Percentiles rank a stretch among this genome's conserved stretches.
Conservation (phyloP, 2,797 vertebrate genomes). For the Discoglossus pictus region DNA sequence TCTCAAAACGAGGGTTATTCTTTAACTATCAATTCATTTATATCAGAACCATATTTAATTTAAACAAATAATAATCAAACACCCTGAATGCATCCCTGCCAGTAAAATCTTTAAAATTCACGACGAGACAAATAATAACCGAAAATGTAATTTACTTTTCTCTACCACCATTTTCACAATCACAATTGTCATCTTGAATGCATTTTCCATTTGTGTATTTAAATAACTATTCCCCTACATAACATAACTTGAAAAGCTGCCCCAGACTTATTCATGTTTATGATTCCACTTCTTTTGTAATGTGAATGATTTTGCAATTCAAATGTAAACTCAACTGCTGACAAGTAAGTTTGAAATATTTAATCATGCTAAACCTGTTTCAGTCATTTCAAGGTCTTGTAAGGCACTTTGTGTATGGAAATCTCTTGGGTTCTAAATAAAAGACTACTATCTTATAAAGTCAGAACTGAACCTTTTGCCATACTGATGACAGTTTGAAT, state of each 20-base stretch:
- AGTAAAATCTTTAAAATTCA: too few species aligned
- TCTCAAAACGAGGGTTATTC: too few species aligned
- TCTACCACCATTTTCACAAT: slow-evolving; percentile 14
- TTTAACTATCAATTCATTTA: too few species aligned
- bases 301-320: slow-evolving; percentile 45
- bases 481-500: slow-evolving; percentile 25
- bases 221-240: neutral
- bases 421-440: slow-evolving; percentile 45
- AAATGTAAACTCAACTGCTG: slow-evolving; percentile 38
- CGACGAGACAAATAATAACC: neutral
- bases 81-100: too few species aligned
- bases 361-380: slow-evolving; percentile 46
- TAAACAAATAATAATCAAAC: too few species aligned
- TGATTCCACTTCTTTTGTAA: slow-evolving; percentile 36
- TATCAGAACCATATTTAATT: too few species aligned
- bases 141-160: slow-evolving; percentile 14
- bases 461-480: slow-evolving; percentile 42
- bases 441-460: slow-evolving; percentile 33
- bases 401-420: slow-evolving; percentile 44
- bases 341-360: slow-evolving; percentile 44
- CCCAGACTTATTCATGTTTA: slow-evolving; percentile 17
- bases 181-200: neutral
- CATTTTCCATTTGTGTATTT: slow-evolving; percentile 1
- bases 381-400: slow-evolving; percentile 47
- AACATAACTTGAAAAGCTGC: neutral